Evolutionary conservation across 1,140 invertebrate genomes (phyloP).

Genomic region (Papilio aristodemus): DNA sequence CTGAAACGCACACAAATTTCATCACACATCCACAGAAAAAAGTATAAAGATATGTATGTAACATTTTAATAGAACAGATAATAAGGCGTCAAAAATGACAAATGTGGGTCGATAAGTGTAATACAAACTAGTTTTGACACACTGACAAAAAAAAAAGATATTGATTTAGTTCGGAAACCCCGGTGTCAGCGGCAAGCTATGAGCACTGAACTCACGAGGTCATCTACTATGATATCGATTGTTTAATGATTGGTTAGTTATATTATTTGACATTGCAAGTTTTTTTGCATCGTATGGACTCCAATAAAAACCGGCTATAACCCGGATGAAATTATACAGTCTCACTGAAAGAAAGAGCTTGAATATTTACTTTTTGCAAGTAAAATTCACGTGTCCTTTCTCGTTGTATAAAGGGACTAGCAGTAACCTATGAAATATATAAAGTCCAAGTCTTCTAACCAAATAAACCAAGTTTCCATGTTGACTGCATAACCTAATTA

Average conservation of each 20-base stretch:
- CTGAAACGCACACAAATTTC: no score
- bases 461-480: no score
- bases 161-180: conserved; percentile 10
- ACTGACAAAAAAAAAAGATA: conserved; percentile 4
- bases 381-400: neutral
- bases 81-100: conserved; percentile 3
- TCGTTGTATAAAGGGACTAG: no score
- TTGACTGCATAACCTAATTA: no score
- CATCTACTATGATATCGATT: conserved; percentile 2
- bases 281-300: conserved; percentile 1
- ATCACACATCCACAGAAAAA: no score
- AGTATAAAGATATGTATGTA: no score
- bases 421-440: no score
- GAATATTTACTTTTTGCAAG: neutral
- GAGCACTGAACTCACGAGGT: conserved; percentile 13
- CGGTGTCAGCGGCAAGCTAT: neutral
- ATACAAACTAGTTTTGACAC: neutral
- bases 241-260: conserved; percentile 5
- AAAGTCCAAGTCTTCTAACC: no score
- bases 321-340: conserved; percentile 6
- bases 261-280: conserved; percentile 1
- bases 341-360: neutral
- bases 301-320: neutral
- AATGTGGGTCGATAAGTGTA: conserved; percentile 5
- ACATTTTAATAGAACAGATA: no score